phyloP scores from a whole-genome alignment of 2,113 vertebrate genomes.

The Pipa parva region DNA sequence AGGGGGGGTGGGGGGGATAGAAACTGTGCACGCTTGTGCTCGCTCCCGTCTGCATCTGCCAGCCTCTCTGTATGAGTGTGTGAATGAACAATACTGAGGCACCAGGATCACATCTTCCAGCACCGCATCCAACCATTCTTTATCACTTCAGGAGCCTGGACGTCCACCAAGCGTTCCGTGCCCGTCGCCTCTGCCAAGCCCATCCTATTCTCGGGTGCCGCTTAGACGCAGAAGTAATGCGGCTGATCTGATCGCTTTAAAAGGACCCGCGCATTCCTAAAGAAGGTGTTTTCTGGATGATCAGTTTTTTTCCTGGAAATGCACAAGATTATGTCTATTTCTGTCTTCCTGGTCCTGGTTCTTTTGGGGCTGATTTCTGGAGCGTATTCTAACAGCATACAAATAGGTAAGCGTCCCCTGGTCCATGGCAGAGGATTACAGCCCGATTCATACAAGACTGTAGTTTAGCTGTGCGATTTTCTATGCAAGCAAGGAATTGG shows the following conservation, averaged over 20 bases:
- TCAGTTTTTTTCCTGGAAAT: slow-evolving; percentile 83
- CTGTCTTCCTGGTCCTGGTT: slow-evolving; percentile 78
- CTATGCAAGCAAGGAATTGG: too few relatives aligned
- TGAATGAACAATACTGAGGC: slow-evolving; percentile 53
- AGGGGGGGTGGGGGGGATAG: not conserved
- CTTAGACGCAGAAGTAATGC: slow-evolving; percentile 59
- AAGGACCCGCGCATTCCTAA: slow-evolving; percentile 43
- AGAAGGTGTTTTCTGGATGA: slow-evolving; percentile 69
- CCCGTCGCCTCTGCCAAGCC: slow-evolving; percentile 48
- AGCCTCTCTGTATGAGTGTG: slow-evolving; percentile 44
- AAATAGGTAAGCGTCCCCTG: slow-evolving; percentile 80
- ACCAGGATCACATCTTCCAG: slow-evolving; percentile 55
- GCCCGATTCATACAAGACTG: too few relatives aligned
- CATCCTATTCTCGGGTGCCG: slow-evolving; percentile 46
- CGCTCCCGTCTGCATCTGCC: slow-evolving; percentile 37
- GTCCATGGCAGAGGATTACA: too few relatives aligned
- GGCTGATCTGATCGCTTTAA: slow-evolving; percentile 70
- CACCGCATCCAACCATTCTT: slow-evolving; percentile 61
- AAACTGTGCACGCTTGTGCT: slow-evolving; percentile 18
- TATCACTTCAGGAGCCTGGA: slow-evolving; percentile 57
- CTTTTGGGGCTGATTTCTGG: slow-evolving; percentile 84
- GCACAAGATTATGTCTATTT: slow-evolving; percentile 88
- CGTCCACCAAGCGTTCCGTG: slow-evolving; percentile 48
- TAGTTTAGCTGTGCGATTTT: too few relatives aligned
- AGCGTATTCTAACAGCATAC: slow-evolving; percentile 87